Conservation (phyloP, 1,140 invertebrate genomes). For the Planococcus citri region DNA sequence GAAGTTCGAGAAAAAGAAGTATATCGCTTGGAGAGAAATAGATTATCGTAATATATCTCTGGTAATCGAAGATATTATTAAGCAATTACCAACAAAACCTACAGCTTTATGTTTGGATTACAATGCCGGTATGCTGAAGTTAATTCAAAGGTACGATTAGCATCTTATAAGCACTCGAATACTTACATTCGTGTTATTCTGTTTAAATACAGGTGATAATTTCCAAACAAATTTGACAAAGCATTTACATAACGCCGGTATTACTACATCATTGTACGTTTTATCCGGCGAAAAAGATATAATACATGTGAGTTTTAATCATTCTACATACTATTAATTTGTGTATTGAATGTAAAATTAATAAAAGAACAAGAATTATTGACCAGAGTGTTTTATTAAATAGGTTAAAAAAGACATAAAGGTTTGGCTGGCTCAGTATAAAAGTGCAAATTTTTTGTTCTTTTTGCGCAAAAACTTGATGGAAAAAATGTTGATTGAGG, state of each 20-base stretch:
- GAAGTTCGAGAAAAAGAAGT: too few species aligned
- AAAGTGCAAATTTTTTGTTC: conserved; percentile 5
- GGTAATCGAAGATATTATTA: too few species aligned
- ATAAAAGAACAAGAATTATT: background rate
- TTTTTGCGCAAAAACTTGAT: conserved; percentile 4
- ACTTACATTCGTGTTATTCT: background rate
- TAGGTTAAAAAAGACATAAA: conserved; percentile 3
- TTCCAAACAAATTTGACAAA: conserved; percentile 7
- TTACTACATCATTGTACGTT: background rate
- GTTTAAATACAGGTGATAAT: background rate
- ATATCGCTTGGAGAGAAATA: too few species aligned
- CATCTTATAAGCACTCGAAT: too few species aligned
- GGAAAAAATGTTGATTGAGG: background rate
- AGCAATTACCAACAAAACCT: conserved; percentile 81
- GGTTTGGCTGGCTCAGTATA: background rate
- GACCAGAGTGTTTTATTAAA: background rate
- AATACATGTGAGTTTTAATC: background rate
- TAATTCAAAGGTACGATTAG: background rate
- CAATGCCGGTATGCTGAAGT: background rate
- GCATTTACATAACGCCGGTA: background rate
- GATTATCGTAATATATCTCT: too few species aligned
- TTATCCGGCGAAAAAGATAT: background rate
- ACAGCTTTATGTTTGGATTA: conserved; percentile 66
- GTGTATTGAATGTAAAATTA: too few species aligned
- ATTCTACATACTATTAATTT: background rate